Percentiles rank a stretch among this genome's conserved stretches.
Evolutionary conservation across 2,113 vertebrate genomes (phyloP).

Genomic region (Lophochroa leadbeateri): DNA sequence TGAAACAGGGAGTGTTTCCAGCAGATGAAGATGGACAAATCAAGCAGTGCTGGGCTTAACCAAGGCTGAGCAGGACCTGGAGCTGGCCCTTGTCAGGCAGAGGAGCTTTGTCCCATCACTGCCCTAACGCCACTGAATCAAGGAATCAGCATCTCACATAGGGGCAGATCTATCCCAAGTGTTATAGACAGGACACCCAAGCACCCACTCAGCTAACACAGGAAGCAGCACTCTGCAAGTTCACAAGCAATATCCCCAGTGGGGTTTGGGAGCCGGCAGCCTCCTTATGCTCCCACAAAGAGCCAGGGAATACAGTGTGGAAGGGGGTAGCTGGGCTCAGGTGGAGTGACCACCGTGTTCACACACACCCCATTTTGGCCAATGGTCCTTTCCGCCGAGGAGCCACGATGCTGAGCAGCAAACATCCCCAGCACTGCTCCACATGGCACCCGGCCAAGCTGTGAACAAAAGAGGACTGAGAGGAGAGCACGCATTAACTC

Average conservation of each 20-base stretch:
- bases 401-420: not conserved
- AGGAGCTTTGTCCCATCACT: not conserved
- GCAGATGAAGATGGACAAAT: not conserved
- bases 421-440: not conserved
- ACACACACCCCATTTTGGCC: not conserved
- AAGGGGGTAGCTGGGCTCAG: not conserved
- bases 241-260: not conserved
- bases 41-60: not conserved
- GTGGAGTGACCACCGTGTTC: not conserved
- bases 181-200: accelerated
- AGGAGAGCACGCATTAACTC: not conserved
- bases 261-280: not conserved
- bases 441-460: not conserved
- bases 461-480: not conserved
- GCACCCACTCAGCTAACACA: not conserved
- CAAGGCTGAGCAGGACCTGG: not conserved
- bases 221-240: not conserved
- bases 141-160: accelerated
- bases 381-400: not conserved
- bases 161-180: accelerated
- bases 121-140: accelerated
- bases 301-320: not conserved
- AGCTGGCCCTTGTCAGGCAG: accelerated
- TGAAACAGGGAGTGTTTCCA: not conserved
- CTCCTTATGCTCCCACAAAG: not conserved